Evolutionary conservation across 2,113 vertebrate species (phyloP).

Genomic region (Tragulus kanchil): DNA sequence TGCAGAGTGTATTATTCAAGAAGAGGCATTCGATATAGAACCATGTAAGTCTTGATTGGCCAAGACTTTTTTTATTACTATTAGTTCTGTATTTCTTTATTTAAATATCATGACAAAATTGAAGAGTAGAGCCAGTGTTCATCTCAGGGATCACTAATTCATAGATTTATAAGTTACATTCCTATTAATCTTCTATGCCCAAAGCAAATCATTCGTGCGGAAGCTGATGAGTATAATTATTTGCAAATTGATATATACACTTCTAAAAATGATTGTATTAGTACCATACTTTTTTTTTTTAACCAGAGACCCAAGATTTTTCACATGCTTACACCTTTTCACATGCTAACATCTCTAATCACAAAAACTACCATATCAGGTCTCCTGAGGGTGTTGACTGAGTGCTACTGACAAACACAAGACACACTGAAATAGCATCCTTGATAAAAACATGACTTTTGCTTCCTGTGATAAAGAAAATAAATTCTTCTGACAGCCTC

Average conservation of each 20-base stretch:
- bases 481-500: not conserved
- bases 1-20: conserved; percentile 89
- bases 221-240: not conserved
- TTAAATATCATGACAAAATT: not conserved
- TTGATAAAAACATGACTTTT: not conserved
- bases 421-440: not conserved
- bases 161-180: not conserved
- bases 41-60: conserved; percentile 87
- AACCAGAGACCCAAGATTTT: not conserved
- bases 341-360: not conserved
- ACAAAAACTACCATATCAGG: not conserved
- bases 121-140: not conserved
- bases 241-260: not conserved
- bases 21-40: conserved; percentile 90
- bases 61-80: not conserved
- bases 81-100: not conserved
- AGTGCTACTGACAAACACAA: not conserved
- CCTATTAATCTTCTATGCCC: not conserved
- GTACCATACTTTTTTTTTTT: not conserved
- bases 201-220: not conserved
- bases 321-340: not conserved
- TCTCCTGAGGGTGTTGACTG: not conserved
- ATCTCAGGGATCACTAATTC: not conserved
- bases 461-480: not conserved
- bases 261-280: not conserved